Evolutionary conservation across 2,888 invertebrate genomes (phyloP).

Genomic region (Clistopyga incitator): DNA sequence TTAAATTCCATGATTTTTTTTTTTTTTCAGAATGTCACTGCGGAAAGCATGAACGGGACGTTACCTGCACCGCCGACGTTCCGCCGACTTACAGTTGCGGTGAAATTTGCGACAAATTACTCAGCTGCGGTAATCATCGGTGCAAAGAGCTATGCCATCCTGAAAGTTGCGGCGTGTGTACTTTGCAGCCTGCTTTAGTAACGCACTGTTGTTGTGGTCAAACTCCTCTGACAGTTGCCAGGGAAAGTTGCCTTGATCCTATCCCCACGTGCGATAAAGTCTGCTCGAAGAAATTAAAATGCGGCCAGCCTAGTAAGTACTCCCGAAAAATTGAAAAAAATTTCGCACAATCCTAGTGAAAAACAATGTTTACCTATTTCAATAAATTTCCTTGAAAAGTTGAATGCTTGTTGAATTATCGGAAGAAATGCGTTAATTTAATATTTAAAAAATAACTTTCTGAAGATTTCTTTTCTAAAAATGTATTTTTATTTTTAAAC

Average conservation of each 20-base stretch:
- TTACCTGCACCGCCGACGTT: conserved; percentile 87
- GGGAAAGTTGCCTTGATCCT: conserved; percentile 91
- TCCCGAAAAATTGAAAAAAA: neutral
- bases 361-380: too few relatives aligned
- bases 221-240: conserved; percentile 85
- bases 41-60: conserved; percentile 87
- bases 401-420: too few relatives aligned
- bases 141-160: conserved; percentile 90
- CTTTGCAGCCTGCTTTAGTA: conserved; percentile 87
- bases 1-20: conserved; percentile 45
- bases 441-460: too few relatives aligned
- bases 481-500: too few relatives aligned
- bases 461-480: too few relatives aligned
- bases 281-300: conserved; percentile 84
- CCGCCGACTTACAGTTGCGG: conserved; percentile 87
- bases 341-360: neutral
- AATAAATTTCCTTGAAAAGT: too few relatives aligned
- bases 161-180: conserved; percentile 89
- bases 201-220: conserved; percentile 92
- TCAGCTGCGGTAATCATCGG: conserved; percentile 89
- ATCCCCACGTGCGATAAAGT: conserved; percentile 92
- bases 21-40: conserved; percentile 88
- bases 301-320: conserved; percentile 83
- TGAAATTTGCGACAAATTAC: conserved; percentile 86
- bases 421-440: too few relatives aligned